A percentile compares a stretch with the other conserved stretches of the same genome.
phyloP scores from a whole-genome alignment of 2,113 vertebrate genomes.

The Electrona antarctica region DNA sequence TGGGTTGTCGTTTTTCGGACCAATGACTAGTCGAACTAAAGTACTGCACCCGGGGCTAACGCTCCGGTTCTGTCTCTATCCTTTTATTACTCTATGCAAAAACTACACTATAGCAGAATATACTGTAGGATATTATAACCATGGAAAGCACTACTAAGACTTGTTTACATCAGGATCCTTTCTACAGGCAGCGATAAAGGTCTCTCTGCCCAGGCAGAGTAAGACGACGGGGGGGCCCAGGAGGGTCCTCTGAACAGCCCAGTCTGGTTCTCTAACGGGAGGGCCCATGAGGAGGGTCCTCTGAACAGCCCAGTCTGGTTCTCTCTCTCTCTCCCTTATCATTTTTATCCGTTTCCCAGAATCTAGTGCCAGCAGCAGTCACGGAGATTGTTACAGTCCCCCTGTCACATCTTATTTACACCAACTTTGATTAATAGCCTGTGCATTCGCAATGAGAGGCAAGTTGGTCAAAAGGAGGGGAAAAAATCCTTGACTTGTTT shows the following conservation, averaged over 20 bases:
- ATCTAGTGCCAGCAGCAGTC: slow-evolving; percentile 31
- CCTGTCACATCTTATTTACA: slow-evolving; percentile 53
- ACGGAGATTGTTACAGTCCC: slow-evolving; percentile 35
- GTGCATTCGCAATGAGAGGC: slow-evolving; percentile 35
- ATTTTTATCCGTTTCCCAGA: slow-evolving; percentile 50
- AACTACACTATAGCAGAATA: too few relatives aligned
- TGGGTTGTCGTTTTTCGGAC: too few relatives aligned
- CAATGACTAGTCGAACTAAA: too few relatives aligned
- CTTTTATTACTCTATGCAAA: too few relatives aligned
- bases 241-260: slow-evolving; percentile 9
- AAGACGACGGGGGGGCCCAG: not conserved
- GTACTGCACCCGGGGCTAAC: too few relatives aligned
- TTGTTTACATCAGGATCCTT: not conserved
- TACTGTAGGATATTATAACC: too few relatives aligned
- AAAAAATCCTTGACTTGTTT: slow-evolving; percentile 33
- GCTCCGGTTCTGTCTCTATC: too few relatives aligned
- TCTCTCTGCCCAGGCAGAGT: slow-evolving; percentile 12
- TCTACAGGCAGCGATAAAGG: not conserved
- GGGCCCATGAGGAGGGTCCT: not conserved
- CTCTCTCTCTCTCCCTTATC: slow-evolving; percentile 42
- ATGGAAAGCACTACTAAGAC: too few relatives aligned
- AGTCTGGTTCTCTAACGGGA: slow-evolving; percentile 18
- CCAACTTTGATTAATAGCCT: slow-evolving; percentile 58
- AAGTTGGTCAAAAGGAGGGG: slow-evolving; percentile 30
- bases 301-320: slow-evolving; percentile 26